These are phyloP conservation scores for Colossoma macropomum DNA, from an alignment of 2,113 vertebrate species.

Conservation along the genomic window DNA sequence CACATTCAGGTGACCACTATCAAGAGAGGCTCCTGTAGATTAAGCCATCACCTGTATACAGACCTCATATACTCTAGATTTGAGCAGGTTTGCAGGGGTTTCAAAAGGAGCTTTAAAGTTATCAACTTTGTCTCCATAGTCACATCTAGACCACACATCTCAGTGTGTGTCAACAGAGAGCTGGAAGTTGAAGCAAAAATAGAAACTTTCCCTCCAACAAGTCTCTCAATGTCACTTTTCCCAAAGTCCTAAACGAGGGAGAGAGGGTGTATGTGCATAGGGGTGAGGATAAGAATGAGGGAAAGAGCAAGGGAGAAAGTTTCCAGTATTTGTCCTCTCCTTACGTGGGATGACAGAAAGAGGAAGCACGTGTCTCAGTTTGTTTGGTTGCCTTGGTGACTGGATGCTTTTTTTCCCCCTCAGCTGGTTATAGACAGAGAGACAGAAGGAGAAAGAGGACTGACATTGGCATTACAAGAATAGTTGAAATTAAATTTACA, in stretches of 20 bases:
- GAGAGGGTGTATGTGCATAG: constrained; percentile 53
- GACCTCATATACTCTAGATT: neutral
- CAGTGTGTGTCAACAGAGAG: neutral
- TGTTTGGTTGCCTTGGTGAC: constrained; percentile 76
- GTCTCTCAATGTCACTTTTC: constrained; percentile 64
- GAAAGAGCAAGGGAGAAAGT: constrained; percentile 43
- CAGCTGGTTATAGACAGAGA: neutral
- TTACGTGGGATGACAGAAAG: constrained; percentile 60
- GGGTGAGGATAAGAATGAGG: constrained; percentile 67
- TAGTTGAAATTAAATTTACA: neutral
- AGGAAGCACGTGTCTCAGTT: constrained; percentile 76
- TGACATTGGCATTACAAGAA: neutral
- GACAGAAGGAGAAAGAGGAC: constrained; percentile 18
- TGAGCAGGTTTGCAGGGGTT: neutral
- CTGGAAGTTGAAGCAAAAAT: constrained; percentile 31
- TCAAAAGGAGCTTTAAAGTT: neutral
- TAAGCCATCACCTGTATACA: neutral
- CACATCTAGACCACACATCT: neutral
- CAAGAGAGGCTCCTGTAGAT: neutral
- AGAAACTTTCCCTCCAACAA: neutral
- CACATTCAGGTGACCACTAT: too few species aligned
- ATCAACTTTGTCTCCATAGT: neutral
- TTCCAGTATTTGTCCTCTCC: constrained; percentile 65
- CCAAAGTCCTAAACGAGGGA: constrained; percentile 66
- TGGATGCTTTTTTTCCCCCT: constrained; percentile 20